Evolutionary conservation across 2,888 invertebrate genomes (phyloP).

Genomic region (Brachycybe producta): DNA sequence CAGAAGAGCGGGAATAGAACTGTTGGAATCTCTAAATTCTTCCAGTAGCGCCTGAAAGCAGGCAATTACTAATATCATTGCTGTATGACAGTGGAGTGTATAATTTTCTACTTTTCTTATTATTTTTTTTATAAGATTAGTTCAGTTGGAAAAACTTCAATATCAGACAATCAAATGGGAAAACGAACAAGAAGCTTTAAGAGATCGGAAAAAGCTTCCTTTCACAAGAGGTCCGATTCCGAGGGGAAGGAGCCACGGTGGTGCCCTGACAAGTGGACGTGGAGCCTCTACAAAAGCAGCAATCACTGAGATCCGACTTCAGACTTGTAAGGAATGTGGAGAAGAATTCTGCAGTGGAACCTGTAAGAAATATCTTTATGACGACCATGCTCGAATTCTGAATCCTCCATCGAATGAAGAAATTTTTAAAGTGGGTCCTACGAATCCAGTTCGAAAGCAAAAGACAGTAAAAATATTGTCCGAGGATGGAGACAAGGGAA

Average conservation of each 20-base stretch:
- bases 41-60: no score
- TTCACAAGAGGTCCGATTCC: neutral
- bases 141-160: slow-evolving; percentile 67
- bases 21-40: no score
- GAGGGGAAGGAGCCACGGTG: neutral
- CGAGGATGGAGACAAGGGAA: no score
- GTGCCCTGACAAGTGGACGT: neutral
- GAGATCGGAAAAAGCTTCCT: slow-evolving; percentile 57
- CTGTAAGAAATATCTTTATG: slow-evolving; percentile 46
- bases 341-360: slow-evolving; percentile 67
- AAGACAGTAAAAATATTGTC: no score
- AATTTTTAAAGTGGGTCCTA: slow-evolving; percentile 2
- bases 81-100: no score
- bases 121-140: slow-evolving; percentile 43
- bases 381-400: slow-evolving; percentile 38
- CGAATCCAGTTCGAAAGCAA: no score
- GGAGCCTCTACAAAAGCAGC: neutral
- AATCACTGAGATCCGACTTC: slow-evolving; percentile 16
- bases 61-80: no score
- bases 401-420: slow-evolving; percentile 10
- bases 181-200: slow-evolving; percentile 50
- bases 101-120: no score
- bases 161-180: slow-evolving; percentile 57
- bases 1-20: no score
- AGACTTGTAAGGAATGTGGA: slow-evolving; percentile 64